Evolutionary conservation across 1,140 invertebrate species (phyloP), one percentile per base, ranked within the genome.

Genomic region (Portunus trituberculatus): DNA sequence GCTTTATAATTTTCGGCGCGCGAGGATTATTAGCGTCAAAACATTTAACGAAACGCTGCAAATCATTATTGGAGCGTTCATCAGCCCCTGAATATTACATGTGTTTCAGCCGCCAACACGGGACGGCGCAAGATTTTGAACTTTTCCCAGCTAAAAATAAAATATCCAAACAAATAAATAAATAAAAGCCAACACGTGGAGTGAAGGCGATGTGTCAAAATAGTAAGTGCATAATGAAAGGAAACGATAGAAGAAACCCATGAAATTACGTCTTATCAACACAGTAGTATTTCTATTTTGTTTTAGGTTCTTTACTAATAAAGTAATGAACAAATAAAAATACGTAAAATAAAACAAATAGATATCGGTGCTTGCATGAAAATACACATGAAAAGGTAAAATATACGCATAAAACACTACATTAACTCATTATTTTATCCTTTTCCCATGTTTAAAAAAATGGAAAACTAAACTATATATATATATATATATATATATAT

Each of bases 401-500:
- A 10, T 59, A 59, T 59, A 59, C 16, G 52, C 12, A 59, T 59
- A 59, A 59, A 39, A 39, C 39, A 39, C 39, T 39, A 39, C 39
- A 39, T 39, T 39, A 39, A 39, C 39, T 39, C 39, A 39, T 39
- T 39, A 91, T 91, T 46, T 59, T 59, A 59, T 0, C 52, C 12
- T 59, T 14, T 59, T 59, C 52, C 16, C 39, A 52, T 91, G 59
- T 91, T 59, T 91, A 91, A 59, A 91, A 59, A n/a, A n/a, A n/a
- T n/a, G n/a, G n/a, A n/a, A n/a, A n/a, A n/a, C n/a, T n/a, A n/a
- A n/a, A n/a, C n/a, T 87, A 93, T 87, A 86, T 86, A 84, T 29
- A 87, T 93, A 87, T 52, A 93, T 87, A 52, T 87, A 93, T 87
- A 84, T 52, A 87, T 87, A 87, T 87, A 93, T 87, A 10, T 93